Evolutionary conservation across 2,888 invertebrate genomes (phyloP).

Genomic region (Erebia aethiops): DNA sequence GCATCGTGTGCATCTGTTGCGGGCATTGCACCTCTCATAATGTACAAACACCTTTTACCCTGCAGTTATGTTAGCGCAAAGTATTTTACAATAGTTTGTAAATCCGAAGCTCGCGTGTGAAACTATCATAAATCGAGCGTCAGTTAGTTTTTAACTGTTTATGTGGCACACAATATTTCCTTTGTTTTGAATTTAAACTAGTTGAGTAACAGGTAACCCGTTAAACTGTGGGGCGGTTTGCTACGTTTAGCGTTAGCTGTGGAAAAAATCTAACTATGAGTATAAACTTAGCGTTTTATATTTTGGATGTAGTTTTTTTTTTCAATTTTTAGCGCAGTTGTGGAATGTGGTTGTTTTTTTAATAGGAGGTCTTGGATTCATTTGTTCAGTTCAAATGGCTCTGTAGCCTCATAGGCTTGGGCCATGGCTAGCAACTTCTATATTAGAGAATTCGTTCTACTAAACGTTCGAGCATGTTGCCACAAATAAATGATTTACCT

Average conservation of each 20-base stretch:
- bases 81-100: conserved; percentile 1
- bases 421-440: too few relatives aligned
- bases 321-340: too few relatives aligned
- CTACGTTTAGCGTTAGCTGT: not conserved
- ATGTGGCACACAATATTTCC: conserved; percentile 10
- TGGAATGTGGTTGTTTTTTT: too few relatives aligned
- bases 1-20: too few relatives aligned
- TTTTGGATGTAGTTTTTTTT: not conserved
- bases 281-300: not conserved
- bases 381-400: too few relatives aligned
- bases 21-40: not conserved
- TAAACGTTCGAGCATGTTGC: too few relatives aligned
- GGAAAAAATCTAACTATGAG: not conserved
- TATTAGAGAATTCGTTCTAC: too few relatives aligned
- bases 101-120: conserved; percentile 13
- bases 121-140: conserved; percentile 5
- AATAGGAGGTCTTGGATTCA: too few relatives aligned
- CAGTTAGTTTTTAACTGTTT: conserved; percentile 9
- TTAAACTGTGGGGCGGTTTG: not conserved
- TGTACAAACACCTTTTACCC: not conserved
- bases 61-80: not conserved
- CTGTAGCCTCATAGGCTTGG: too few relatives aligned
- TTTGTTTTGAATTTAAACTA: conserved; percentile 15
- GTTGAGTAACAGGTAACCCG: not conserved
- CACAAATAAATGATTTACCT: too few relatives aligned